Base-by-base conservation (phyloP, 2,888 invertebrate species). In the Melikaiella ostensackeni region DNA sequence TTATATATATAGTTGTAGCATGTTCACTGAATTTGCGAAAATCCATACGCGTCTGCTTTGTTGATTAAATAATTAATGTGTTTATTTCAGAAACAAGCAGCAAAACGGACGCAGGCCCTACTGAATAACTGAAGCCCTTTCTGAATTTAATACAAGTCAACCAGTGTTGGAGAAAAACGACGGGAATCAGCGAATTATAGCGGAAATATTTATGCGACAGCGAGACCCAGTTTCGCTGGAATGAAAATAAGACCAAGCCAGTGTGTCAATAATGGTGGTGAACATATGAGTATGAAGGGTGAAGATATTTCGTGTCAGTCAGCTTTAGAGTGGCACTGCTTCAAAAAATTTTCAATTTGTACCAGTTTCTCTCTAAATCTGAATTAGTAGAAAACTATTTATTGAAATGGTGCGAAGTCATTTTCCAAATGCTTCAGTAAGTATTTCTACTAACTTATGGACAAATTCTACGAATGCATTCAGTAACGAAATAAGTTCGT, bases 21-120 rank as follows among this genome's bases (percentile, higher is more conserved):
- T 42, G 1, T 16, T 16, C 5, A 42, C 5, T 42, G 16, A 42
- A 42, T 16, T 16, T 42, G 16, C 11, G 42, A 42, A 16, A 16
- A 42, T 16, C 42, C 1, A 42, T 42, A 42, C 16, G 16, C 16
- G 5, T 16, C 42, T 66, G 46, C 27, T 66, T 46, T 27, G 27
- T 46, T 46, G 8, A 66, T 27, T 19, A 27, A 46, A 66, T 66
- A 66, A 66, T 66, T 70, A 1, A 70, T 70, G n/a, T 21, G n/a
- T 50, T 50, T 70, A 50, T 70, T 70, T 30, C 50, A 70, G 70
- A 33, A 70, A 30, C 27, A 66, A 24, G 46, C 46, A 38, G 42
- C 30, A 42, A 46, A 24, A 46, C 30, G n/a, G n/a, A 50, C 13
- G 21, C 30, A 30, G 50, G 30, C 19, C 33, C 50, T 55, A 21